Conservation (phyloP, 23 tunicate genomes). For the Ascidia mentula region DNA sequence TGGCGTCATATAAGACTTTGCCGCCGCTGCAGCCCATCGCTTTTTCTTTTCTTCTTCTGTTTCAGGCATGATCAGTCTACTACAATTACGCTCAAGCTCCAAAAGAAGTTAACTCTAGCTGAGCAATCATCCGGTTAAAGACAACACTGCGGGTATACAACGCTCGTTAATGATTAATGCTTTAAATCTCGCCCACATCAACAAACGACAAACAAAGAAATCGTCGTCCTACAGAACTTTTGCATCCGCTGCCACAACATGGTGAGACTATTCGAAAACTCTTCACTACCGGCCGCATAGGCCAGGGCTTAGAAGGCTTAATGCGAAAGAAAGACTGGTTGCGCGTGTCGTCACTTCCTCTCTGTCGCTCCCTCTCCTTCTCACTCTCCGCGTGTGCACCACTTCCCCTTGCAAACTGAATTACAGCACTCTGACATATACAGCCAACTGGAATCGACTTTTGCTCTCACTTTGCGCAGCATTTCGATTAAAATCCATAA, state of each 20-base stretch:
- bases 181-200: neutral
- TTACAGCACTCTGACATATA: too few species aligned
- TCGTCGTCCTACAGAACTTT: neutral
- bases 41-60: slow-evolving; percentile 75
- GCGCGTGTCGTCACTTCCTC: slow-evolving; percentile 15
- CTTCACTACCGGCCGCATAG: neutral
- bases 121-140: too few species aligned
- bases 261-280: neutral
- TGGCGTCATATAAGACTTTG: slow-evolving; percentile 77
- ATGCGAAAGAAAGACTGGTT: neutral
- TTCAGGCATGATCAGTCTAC: slow-evolving; percentile 58
- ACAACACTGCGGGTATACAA: too few species aligned
- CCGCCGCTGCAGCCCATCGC: slow-evolving; percentile 68
- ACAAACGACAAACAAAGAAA: neutral
- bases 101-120: too few species aligned
- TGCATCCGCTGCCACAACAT: neutral
- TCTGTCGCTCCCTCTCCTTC: neutral
- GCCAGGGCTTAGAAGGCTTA: neutral
- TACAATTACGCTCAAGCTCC: neutral
- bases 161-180: neutral
- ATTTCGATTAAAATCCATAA: too few species aligned
- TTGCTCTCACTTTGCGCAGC: too few species aligned
- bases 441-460: too few species aligned
- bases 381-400: neutral
- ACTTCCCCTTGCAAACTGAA: slow-evolving; percentile 6